Evolutionary conservation across 1,140 invertebrate species (phyloP), one percentile per base, ranked within the genome.

Genomic region (Acromyrmex echinatior): DNA sequence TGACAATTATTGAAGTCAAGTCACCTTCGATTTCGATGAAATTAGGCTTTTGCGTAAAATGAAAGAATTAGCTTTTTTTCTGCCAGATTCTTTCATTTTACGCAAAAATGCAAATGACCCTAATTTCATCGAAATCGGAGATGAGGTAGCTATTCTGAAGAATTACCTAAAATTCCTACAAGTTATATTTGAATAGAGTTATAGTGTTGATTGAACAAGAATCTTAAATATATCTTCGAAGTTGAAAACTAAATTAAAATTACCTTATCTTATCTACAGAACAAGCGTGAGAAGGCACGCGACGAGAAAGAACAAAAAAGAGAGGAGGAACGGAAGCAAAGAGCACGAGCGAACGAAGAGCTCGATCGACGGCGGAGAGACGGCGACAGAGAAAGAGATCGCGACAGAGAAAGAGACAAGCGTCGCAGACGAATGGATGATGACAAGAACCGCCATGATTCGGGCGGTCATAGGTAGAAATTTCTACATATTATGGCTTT

Each of bases 221-320:
- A 10, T 16, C 14, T 21, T n/a, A 45, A 65, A 28, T 49, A 16
- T 3, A 10, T 79, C 4, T n/a, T 21, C 39, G 5, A 3, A 62
- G 18, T 1, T 7, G 6, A 49, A n/a, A 5, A 18, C 56, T 63
- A 65, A 78, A 71, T 58, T 14, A 39, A 74, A 81, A 66, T 73
- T 56, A 80, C n/a, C n/a, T n/a, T n/a, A n/a, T n/a, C n/a, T n/a
- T 85, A 77, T 71, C 86, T 79, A 49, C 31, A 95, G 95, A 90
- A 96, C 51, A 96, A 96, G 68, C 95, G 97, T 1, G 97, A 97
- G 76, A 97, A 97, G 90, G 96, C 97, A 73, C 96, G 96, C 66
- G 96, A 97, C 87, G 97, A 97, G 84, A 97, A 97, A 87, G 97
- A 97, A 87, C 96, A 96, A 60, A 96, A 95, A 49, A 95, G 97